Evolutionary conservation across 1,140 invertebrate genomes (phyloP).

Genomic region (Sitodiplosis mosellana): DNA sequence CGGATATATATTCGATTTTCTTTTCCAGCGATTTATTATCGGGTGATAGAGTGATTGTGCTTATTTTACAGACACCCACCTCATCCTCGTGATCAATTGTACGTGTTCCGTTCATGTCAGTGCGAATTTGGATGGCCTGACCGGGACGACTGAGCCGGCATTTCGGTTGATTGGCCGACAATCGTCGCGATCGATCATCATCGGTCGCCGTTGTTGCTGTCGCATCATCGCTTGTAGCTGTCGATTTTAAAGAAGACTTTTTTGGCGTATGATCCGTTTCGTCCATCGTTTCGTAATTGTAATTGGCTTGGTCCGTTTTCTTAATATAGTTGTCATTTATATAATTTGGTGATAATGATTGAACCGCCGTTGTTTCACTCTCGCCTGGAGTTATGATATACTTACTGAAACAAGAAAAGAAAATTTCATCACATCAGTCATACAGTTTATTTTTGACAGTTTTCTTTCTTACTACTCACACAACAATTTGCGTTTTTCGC

Average conservation of each 20-base stretch:
- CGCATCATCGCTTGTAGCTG: background rate
- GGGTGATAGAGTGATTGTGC: background rate
- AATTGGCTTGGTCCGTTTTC: background rate
- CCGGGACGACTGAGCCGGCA: slow-evolving; percentile 15
- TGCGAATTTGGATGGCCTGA: slow-evolving; percentile 24
- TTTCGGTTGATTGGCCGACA: background rate
- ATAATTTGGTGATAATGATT: background rate
- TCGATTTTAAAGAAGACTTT: background rate
- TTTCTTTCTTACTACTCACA: too few species aligned
- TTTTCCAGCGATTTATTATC: slow-evolving; percentile 16
- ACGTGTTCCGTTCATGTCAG: slow-evolving; percentile 25
- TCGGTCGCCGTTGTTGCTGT: background rate
- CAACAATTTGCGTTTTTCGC: too few species aligned
- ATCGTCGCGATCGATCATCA: background rate
- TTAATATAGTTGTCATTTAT: background rate
- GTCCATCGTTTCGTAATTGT: slow-evolving; percentile 2
- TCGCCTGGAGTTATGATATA: slow-evolving; percentile 1
- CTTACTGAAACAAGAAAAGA: background rate
- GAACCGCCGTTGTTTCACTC: background rate
- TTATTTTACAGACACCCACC: slow-evolving; percentile 24
- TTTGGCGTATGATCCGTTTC: slow-evolving; percentile 1
- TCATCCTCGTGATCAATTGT: slow-evolving; percentile 18
- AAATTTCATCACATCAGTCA: too few species aligned
- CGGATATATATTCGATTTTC: slow-evolving; percentile 9
- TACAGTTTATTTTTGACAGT: too few species aligned